Percentiles rank a stretch among this genome's conserved stretches.
Evolutionary conservation across 1,140 invertebrate species (phyloP).

Genomic region (Samia ricini): DNA sequence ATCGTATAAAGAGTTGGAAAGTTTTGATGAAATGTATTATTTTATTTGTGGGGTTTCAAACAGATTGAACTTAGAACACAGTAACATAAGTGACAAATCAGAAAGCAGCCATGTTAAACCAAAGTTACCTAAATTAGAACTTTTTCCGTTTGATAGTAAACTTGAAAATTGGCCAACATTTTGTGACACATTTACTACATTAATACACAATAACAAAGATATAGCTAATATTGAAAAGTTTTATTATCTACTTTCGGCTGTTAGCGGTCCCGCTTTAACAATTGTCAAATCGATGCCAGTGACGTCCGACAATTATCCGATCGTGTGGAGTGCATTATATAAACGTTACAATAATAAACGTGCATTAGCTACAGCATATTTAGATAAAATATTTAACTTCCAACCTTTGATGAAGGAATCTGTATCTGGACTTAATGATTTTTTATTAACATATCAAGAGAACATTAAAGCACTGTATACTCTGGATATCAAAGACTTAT

Average conservation of each 20-base stretch:
- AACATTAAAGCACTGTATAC: constrained; percentile 6
- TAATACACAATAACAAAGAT: constrained; percentile 20
- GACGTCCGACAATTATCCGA: constrained; percentile 7
- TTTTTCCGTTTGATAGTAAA: constrained; percentile 20
- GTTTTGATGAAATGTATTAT: too few species aligned
- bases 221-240: too few species aligned
- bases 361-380: neutral
- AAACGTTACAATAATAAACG: constrained; percentile 10
- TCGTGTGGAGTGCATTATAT: constrained; percentile 7
- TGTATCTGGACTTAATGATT: constrained; percentile 3
- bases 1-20: neutral
- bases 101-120: constrained; percentile 7
- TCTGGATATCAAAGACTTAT: constrained; percentile 8
- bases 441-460: constrained; percentile 14
- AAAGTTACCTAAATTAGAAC: constrained; percentile 12
- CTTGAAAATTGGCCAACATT: constrained; percentile 21
- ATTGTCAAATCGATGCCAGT: constrained; percentile 9
- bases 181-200: constrained; percentile 18
- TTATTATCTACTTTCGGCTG: constrained; percentile 11
- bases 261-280: constrained; percentile 9
- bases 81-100: neutral
- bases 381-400: constrained; percentile 18
- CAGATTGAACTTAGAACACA: neutral
- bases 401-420: constrained; percentile 12
- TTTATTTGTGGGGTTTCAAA: neutral